Conservation (phyloP, 2,113 vertebrate species). For the Oreocharis arfaki region DNA sequence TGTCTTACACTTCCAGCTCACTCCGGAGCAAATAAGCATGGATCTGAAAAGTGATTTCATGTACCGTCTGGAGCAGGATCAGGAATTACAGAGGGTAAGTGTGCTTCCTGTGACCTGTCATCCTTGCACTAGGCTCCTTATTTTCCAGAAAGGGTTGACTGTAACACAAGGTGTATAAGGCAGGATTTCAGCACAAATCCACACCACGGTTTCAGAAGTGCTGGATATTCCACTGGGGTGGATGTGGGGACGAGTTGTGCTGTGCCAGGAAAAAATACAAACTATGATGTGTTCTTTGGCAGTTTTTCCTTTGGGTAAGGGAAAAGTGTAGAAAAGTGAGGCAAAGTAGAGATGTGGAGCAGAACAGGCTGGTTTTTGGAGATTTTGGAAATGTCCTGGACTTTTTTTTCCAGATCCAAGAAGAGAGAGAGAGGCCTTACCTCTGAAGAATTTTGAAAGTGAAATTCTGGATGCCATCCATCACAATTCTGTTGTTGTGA, state of each 20-base stretch:
- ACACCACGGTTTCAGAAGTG: not conserved
- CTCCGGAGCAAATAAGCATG: slow-evolving; percentile 89
- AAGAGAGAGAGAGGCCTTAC: slow-evolving; percentile 80
- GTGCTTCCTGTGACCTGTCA: not conserved
- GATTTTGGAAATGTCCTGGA: not conserved
- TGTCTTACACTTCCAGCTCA: slow-evolving; percentile 73
- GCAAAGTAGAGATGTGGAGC: not conserved
- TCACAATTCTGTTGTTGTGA: slow-evolving; percentile 85
- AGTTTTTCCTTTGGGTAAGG: not conserved
- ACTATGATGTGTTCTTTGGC: not conserved
- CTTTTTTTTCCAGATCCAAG: slow-evolving; percentile 72
- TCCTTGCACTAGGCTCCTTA: accelerated
- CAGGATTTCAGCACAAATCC: not conserved
- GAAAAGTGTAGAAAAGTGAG: not conserved
- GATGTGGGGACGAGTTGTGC: not conserved
- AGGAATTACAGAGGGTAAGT: slow-evolving; percentile 80
- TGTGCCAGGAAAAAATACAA: not conserved
- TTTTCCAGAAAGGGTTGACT: not conserved
- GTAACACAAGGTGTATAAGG: not conserved
- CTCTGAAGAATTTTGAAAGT: slow-evolving; percentile 88
- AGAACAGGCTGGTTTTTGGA: not conserved
- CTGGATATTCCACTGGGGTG: not conserved
- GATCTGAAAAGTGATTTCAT: slow-evolving; percentile 83
- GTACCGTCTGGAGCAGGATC: slow-evolving; percentile 83
- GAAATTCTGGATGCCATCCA: slow-evolving; percentile 81